A percentile compares a stretch with the other conserved stretches of the same genome.
Evolutionary conservation across 2,888 invertebrate species (phyloP).

Genomic region (Heliconius cydno): DNA sequence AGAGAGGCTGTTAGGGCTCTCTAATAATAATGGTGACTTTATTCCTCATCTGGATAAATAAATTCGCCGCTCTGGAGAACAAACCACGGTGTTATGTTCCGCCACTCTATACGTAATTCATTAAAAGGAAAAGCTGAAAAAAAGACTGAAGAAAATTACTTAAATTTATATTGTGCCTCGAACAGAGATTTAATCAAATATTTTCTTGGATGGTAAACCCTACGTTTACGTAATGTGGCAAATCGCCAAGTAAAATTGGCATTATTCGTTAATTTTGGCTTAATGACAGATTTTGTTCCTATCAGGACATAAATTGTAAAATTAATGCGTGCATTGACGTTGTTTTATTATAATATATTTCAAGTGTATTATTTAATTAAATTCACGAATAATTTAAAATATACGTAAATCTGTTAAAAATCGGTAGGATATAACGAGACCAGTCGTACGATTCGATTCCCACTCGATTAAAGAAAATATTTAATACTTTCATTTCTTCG

Average conservation of each 20-base stretch:
- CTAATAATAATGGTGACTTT: background rate
- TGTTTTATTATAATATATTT: constrained; percentile 33
- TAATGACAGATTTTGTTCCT: constrained; percentile 60
- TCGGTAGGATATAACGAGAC: background rate
- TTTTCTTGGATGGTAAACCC: constrained; percentile 7
- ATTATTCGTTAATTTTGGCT: constrained; percentile 68
- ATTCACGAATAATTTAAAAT: background rate
- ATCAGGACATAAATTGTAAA: constrained; percentile 53
- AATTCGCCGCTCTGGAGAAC: background rate
- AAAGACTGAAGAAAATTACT: too few relatives aligned
- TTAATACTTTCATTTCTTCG: too few relatives aligned
- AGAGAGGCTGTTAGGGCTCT: background rate
- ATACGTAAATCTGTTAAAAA: background rate
- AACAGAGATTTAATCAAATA: background rate
- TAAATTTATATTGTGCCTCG: background rate
- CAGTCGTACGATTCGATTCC: too few relatives aligned
- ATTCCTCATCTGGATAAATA: background rate
- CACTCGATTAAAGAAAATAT: too few relatives aligned
- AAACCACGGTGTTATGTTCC: background rate
- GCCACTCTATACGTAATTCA: background rate
- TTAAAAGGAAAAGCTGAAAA: too few relatives aligned
- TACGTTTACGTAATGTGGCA: constrained; percentile 48
- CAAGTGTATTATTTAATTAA: background rate
- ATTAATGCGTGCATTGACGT: constrained; percentile 46
- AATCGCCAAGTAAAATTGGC: constrained; percentile 48